Evolutionary conservation across 2,797 vertebrate species (phyloP).

Genomic region (Poliocrania exsul): DNA sequence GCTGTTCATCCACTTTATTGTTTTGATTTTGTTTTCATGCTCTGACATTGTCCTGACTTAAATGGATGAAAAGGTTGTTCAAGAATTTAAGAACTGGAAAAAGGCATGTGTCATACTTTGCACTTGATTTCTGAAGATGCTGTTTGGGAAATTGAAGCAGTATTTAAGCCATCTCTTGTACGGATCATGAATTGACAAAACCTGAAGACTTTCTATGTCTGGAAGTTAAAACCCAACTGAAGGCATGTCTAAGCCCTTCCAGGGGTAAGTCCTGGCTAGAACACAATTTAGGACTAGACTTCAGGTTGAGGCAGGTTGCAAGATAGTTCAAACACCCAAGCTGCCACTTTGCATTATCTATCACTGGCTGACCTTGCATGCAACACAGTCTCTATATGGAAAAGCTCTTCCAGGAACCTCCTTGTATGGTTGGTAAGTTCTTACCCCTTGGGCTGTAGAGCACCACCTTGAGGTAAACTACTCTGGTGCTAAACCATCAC

Average conservation of each 20-base stretch:
- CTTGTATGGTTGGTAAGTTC: not conserved
- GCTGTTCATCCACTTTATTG: not conserved
- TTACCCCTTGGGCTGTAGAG: not conserved
- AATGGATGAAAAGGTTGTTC: not conserved
- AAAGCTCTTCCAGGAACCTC: not conserved
- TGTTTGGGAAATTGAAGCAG: not conserved
- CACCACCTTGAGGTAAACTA: fast-evolving
- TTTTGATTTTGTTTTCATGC: fast-evolving
- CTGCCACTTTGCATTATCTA: not conserved
- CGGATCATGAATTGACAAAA: not conserved
- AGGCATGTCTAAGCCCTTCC: not conserved
- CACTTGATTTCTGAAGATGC: not conserved
- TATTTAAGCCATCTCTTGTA: not conserved
- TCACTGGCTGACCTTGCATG: not conserved
- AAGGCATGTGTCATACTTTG: not conserved
- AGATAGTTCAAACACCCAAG: not conserved
- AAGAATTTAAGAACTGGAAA: not conserved
- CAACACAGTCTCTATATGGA: not conserved
- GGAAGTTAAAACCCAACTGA: not conserved
- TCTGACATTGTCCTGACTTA: not conserved
- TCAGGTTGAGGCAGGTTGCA: not conserved
- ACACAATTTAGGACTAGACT: not conserved
- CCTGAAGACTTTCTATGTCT: not conserved
- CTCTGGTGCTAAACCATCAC: not conserved
- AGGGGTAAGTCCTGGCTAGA: not conserved